Evolutionary conservation across 2,888 invertebrate genomes (phyloP).

Genomic region (Lutraria lutraria): DNA sequence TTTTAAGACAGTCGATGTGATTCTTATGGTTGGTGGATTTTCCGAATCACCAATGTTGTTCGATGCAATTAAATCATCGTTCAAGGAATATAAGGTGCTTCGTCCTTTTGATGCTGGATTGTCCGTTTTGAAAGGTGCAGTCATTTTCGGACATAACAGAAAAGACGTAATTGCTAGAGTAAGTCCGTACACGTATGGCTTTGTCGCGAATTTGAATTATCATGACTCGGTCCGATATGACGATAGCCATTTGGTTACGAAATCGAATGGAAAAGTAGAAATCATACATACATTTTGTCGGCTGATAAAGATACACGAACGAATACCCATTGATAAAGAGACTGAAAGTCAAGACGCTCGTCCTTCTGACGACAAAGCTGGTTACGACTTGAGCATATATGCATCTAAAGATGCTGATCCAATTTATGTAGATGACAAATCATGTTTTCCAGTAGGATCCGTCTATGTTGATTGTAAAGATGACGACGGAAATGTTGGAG

Average conservation of each 20-base stretch:
- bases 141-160: slow-evolving; percentile 60
- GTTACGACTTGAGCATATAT: slow-evolving; percentile 45
- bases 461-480: slow-evolving; percentile 49
- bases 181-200: slow-evolving; percentile 58
- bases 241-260: background rate
- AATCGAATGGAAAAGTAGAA: background rate
- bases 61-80: slow-evolving; percentile 34
- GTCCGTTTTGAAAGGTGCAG: slow-evolving; percentile 62
- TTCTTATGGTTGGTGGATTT: slow-evolving; percentile 69
- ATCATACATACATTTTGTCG: slow-evolving; percentile 43
- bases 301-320: slow-evolving; percentile 51
- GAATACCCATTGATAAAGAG: slow-evolving; percentile 29
- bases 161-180: slow-evolving; percentile 46
- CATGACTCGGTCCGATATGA: slow-evolving; percentile 28
- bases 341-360: background rate
- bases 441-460: slow-evolving; percentile 46
- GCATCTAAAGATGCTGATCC: slow-evolving; percentile 54
- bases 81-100: slow-evolving; percentile 46
- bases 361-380: background rate
- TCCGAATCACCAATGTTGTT: slow-evolving; percentile 60
- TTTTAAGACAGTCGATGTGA: slow-evolving; percentile 22
- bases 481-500: slow-evolving; percentile 41
- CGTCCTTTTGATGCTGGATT: slow-evolving; percentile 58
- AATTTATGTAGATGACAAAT: slow-evolving; percentile 48
- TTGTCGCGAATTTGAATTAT: background rate